These are phyloP conservation scores for Alloscopus bannaensis DNA, from an alignment of 2,888 invertebrate species.

Conservation along the genomic window DNA sequence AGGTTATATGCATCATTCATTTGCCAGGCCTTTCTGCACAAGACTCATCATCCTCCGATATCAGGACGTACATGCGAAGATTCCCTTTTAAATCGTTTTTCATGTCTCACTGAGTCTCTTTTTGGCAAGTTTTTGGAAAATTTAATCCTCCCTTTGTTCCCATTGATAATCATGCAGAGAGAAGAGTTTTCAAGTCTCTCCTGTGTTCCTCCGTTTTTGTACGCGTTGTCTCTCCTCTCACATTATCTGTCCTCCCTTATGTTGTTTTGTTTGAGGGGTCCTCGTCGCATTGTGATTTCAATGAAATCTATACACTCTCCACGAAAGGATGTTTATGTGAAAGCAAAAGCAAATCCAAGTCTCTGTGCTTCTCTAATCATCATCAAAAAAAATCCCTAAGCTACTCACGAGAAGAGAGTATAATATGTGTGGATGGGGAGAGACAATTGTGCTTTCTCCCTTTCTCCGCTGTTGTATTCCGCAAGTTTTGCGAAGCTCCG, in stretches of 20 bases:
- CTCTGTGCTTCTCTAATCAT: slow-evolving; percentile 31
- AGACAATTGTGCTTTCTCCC: slow-evolving; percentile 64
- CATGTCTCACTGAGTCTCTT: slow-evolving; percentile 72
- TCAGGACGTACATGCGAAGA: too few relatives aligned
- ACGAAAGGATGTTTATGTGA: slow-evolving; percentile 44
- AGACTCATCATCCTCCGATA: too few relatives aligned
- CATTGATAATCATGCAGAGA: slow-evolving; percentile 58
- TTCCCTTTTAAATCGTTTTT: slow-evolving; percentile 71
- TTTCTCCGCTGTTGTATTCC: slow-evolving; percentile 32
- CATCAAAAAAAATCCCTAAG: slow-evolving; percentile 45
- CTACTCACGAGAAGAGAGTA: slow-evolving; percentile 31
- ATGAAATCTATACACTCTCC: too few relatives aligned
- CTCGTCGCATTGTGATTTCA: slow-evolving; percentile 58
- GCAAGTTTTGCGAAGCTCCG: too few relatives aligned
- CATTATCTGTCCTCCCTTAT: slow-evolving; percentile 58
- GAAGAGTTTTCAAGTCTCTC: slow-evolving; percentile 51
- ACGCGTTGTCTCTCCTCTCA: slow-evolving; percentile 33
- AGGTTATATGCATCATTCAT: too few relatives aligned
- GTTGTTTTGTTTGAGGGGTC: slow-evolving; percentile 64
- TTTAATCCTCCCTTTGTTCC: slow-evolving; percentile 73
- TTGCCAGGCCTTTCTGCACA: too few relatives aligned
- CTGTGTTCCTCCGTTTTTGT: slow-evolving; percentile 38
- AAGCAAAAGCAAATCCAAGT: slow-evolving; percentile 10
- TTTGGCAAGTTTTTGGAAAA: slow-evolving; percentile 71
- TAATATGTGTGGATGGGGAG: slow-evolving; percentile 20